Conservation (phyloP, 2,113 vertebrate genomes). For the Vanacampus margaritifer region DNA sequence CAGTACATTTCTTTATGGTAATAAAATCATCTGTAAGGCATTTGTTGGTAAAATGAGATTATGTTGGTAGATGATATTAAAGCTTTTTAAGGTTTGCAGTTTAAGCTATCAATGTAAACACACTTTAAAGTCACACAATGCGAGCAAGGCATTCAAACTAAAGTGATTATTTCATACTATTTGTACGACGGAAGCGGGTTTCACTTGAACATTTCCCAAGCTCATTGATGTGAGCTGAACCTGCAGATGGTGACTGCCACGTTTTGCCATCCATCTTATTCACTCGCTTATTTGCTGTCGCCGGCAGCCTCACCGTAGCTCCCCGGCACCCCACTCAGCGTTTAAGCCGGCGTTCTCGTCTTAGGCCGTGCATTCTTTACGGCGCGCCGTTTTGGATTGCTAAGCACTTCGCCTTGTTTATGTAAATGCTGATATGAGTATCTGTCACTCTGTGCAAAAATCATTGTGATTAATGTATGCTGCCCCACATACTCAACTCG, state of each 20-base stretch:
- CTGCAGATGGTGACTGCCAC: conserved; percentile 14
- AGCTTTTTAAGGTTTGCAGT: too few species aligned
- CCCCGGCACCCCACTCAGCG: conserved; percentile 15
- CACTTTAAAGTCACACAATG: too few species aligned
- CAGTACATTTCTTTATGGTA: too few species aligned
- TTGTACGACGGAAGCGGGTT: neutral
- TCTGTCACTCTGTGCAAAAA: conserved; percentile 54
- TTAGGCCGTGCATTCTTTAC: conserved; percentile 49
- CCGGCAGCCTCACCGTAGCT: conserved; percentile 6
- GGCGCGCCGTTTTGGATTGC: conserved; percentile 41
- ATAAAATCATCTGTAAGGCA: too few species aligned
- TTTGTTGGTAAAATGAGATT: too few species aligned
- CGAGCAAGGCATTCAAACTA: conserved; percentile 34
- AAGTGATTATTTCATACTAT: neutral
- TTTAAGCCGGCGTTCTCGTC: conserved; percentile 24
- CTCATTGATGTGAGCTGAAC: neutral
- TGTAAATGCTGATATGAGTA: conserved; percentile 64
- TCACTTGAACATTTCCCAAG: neutral
- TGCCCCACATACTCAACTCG: conserved; percentile 45
- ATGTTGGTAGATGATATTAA: too few species aligned
- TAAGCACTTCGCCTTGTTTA: conserved; percentile 55
- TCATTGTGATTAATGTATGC: conserved; percentile 62
- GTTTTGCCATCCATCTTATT: conserved; percentile 9
- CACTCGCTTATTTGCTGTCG: conserved; percentile 1
- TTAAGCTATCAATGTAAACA: too few species aligned